phyloP scores from a whole-genome alignment of 2,797 vertebrate genomes.

The Toxotes lorentzi region DNA sequence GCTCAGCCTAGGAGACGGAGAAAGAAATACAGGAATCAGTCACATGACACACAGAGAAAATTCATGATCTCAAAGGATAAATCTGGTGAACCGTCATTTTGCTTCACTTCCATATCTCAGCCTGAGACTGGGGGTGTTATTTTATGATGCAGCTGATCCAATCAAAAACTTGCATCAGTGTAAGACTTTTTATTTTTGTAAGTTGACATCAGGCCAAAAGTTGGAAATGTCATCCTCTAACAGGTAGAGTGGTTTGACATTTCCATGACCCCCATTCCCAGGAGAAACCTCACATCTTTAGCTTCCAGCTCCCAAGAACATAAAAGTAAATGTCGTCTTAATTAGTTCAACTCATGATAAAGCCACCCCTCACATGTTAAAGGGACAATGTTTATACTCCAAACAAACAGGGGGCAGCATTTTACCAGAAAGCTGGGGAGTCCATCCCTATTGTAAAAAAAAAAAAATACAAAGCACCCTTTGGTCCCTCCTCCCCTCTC shows the following conservation, averaged over 20 bases:
- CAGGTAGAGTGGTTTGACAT: no score
- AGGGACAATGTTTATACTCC: no score
- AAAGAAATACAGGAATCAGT: not conserved
- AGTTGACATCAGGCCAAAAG: not conserved
- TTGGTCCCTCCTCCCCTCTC: no score
- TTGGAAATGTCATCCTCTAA: not conserved
- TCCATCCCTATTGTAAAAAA: no score
- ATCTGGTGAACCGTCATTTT: not conserved
- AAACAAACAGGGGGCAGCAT: no score
- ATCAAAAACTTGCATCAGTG: no score
- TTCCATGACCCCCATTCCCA: not conserved
- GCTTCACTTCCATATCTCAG: no score
- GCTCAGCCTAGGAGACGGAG: slow-evolving; percentile 83
- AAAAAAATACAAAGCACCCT: no score
- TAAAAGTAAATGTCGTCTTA: not conserved
- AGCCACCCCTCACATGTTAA: not conserved
- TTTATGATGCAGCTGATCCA: no score
- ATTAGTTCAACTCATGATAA: not conserved
- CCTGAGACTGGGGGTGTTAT: no score
- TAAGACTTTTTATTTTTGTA: not conserved
- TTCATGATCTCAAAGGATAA: not conserved
- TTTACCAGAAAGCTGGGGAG: no score
- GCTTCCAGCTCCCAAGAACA: not conserved
- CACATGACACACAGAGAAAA: not conserved
- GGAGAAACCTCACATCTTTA: not conserved